Evolutionary conservation across 2,888 invertebrate genomes (phyloP), one percentile per base, ranked within the genome.

Genomic region (Caenorhabditis plicata): DNA sequence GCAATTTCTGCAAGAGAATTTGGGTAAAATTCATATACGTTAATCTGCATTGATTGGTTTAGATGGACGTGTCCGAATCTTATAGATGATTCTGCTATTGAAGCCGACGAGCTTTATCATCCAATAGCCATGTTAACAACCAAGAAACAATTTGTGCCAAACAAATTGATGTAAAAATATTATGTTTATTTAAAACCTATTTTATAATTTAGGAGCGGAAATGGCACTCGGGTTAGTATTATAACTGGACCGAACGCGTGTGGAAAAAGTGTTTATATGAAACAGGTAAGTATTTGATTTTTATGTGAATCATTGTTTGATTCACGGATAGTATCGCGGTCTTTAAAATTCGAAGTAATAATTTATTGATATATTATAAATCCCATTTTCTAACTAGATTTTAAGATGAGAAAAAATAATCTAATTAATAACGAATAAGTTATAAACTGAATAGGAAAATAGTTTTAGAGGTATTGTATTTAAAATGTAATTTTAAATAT

Each of bases 261-360:
- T 77, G 94, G 94, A 2, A 95, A 94, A 83, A 92, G 90, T 57
- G 87, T 92, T 25, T 94, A 90, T 81, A 85, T 94, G 78, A 92
- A 92, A 82, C 91, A 92, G 84, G 86, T 86, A 29, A 13, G 39
- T 7, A 13, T 8, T 13, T 9, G 1, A 3, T 27, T 15, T 25
- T 17, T 27, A 15, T 45, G 32, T 39, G 35, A 38, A 9, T 23
- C 17, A n/a, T 29, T 32, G 43, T n/a, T n/a, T n/a, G n/a, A n/a
- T n/a, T n/a, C n/a, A n/a, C n/a, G n/a, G n/a, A n/a, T n/a, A n/a
- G n/a, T n/a, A n/a, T n/a, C n/a, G n/a, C n/a, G n/a, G n/a, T n/a
- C n/a, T n/a, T n/a, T n/a, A n/a, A n/a, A n/a, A n/a, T n/a, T n/a
- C n/a, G n/a, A n/a, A n/a, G n/a, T n/a, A n/a, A n/a, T n/a, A n/a